phyloP scores from a whole-genome alignment of 2,113 vertebrate species.

The Zeus faber region DNA sequence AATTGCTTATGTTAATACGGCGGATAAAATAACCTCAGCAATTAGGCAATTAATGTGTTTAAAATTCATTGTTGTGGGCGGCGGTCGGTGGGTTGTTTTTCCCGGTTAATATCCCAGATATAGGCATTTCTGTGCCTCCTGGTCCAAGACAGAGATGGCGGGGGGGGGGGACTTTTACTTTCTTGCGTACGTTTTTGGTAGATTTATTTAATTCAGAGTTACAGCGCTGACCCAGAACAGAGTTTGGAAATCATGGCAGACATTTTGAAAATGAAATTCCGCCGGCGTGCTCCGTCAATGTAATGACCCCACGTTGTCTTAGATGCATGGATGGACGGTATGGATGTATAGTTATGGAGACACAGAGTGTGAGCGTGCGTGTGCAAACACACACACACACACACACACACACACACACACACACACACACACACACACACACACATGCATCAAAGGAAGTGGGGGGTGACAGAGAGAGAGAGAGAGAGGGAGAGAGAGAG shows the following conservation, averaged over 20 bases:
- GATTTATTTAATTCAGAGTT: too few relatives aligned
- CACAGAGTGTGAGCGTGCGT: not conserved
- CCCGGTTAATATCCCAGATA: conserved; percentile 66
- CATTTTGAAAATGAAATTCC: too few relatives aligned
- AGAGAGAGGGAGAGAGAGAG: conserved; percentile 28
- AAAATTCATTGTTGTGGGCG: conserved; percentile 73
- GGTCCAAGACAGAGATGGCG: conserved; percentile 26
- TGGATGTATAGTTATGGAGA: not conserved
- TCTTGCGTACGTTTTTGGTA: conserved; percentile 4
- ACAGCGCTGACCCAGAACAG: too few relatives aligned
- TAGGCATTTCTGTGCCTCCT: conserved; percentile 67
- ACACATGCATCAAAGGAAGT: not conserved
- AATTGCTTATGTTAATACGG: conserved; percentile 87
- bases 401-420: too few relatives aligned
- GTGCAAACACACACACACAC: not conserved
- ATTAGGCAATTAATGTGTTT: conserved; percentile 88
- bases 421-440: not conserved
- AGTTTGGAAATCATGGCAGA: too few relatives aligned
- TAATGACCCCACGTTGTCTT: too few relatives aligned
- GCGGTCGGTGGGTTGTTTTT: conserved; percentile 27
- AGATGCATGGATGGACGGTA: too few relatives aligned
- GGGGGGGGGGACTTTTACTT: conserved; percentile 37
- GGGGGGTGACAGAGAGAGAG: not conserved
- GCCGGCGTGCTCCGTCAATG: too few relatives aligned
- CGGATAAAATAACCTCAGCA: conserved; percentile 81